phyloP scores from a whole-genome alignment of 2,113 vertebrate species.

The Neoarius graeffei region DNA sequence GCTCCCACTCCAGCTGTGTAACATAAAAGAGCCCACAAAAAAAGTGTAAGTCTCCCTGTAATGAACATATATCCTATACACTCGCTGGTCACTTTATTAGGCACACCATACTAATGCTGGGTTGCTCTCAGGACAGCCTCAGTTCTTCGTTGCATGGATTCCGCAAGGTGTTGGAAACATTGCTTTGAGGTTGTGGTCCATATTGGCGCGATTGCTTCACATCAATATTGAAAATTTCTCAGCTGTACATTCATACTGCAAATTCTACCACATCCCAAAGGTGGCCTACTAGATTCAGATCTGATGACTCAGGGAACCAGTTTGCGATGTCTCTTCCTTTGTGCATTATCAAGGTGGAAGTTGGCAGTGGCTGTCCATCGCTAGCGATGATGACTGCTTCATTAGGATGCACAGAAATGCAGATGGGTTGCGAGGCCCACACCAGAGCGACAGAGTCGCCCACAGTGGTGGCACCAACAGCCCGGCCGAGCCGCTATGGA shows the following conservation, averaged over 20 bases:
- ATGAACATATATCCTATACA: not conserved
- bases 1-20: constrained; percentile 90
- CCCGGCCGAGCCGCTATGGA: no score
- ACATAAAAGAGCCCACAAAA: constrained; percentile 31
- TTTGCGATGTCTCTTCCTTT: no score
- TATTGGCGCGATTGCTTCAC: not conserved
- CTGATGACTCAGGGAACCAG: not conserved
- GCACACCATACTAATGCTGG: not conserved
- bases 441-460: no score
- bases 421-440: no score
- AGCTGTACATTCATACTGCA: not conserved
- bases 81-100: not conserved
- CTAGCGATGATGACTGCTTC: no score
- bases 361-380: no score
- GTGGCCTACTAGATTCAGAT: not conserved
- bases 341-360: no score
- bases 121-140: not conserved
- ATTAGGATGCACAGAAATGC: no score
- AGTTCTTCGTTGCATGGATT: not conserved
- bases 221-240: not conserved
- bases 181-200: not conserved
- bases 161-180: not conserved
- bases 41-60: not conserved
- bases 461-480: no score
- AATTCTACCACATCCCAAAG: not conserved